Percentiles rank a stretch among this genome's conserved stretches.
phyloP scores from a whole-genome alignment of 2,797 vertebrate genomes.

The Alosa sapidissima region DNA sequence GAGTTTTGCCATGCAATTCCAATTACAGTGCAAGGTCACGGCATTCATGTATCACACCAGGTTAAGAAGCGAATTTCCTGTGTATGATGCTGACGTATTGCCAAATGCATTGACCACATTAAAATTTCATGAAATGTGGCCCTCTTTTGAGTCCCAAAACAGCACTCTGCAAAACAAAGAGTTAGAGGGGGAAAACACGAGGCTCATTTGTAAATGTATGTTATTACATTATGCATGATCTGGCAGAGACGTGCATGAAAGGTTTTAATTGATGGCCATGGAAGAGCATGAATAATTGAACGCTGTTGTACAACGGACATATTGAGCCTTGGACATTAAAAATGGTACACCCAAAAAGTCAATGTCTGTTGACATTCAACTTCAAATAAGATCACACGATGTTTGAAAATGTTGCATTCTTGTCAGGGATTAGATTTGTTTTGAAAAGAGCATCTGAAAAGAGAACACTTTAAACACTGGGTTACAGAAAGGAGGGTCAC shows the following conservation, averaged over 20 bases:
- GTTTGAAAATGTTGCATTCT: background rate
- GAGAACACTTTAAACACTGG: no score
- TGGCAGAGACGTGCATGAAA: background rate
- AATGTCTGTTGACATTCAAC: background rate
- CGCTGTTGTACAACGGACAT: background rate
- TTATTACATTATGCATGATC: background rate
- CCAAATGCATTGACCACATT: background rate
- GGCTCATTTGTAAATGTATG: conserved; percentile 5
- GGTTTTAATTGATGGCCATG: conserved; percentile 5
- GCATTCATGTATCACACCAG: background rate
- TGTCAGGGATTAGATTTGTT: background rate
- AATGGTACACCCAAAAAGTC: background rate
- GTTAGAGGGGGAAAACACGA: background rate
- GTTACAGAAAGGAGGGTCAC: no score
- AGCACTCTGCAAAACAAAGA: background rate
- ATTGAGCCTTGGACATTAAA: background rate
- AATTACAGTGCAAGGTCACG: background rate
- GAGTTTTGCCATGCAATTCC: background rate
- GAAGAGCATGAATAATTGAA: background rate
- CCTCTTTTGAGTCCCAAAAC: background rate
- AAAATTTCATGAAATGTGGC: background rate
- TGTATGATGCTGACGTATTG: background rate
- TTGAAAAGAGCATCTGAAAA: background rate
- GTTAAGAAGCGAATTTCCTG: background rate
- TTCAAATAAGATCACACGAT: background rate